Base-by-base conservation (phyloP, 2,797 vertebrate genomes). In the Decapterus maruadsi region DNA sequence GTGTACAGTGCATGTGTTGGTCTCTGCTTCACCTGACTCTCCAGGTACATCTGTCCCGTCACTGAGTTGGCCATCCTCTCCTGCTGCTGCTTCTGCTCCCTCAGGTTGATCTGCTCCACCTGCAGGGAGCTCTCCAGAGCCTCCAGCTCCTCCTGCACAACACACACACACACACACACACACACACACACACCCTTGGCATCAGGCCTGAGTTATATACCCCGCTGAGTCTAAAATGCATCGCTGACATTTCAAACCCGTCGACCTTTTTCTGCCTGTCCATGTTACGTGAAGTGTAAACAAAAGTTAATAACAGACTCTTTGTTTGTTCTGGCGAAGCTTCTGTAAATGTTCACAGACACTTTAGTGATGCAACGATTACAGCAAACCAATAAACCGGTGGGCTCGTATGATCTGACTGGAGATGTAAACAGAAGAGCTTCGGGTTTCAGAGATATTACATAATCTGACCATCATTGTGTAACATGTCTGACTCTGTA, bases 31-130 rank as follows among this genome's bases (percentile, higher is more conserved):
- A 98, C 98, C 97, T 99, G 98, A 82, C 97, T 98, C 94, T 99
- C 98, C 77, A 97, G 91, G 81, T 94, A 97, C 98, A 99, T 99
- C 94, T 99, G 98, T 29, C 97, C 97, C 0, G 97, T 99, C 74
- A 99, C 97, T 0, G 97, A 96, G 84, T 96, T 94, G 2, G 98
- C 97, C 45, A 96, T 90, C 56, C 98, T 95, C 77, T 99, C 97
- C 81, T 98, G 97, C 80, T 98, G 96, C 88, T 98, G 96, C 14
- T 96, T 96, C 79, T 97, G 96, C 75, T 96, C 92, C 46, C 87
- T 95, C 89, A 99, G 94, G 0, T 62, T 90, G 88, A 84, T 94
- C 91, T 99, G 96, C 74, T 99, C 94, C 45, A 81, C 87, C 89
- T 96, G 94, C 50, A 99, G 95, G 34, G 93, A 90, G 57, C 87